phyloP scores from a whole-genome alignment of 2,888 invertebrate genomes.

The Penaeus monodon region DNA sequence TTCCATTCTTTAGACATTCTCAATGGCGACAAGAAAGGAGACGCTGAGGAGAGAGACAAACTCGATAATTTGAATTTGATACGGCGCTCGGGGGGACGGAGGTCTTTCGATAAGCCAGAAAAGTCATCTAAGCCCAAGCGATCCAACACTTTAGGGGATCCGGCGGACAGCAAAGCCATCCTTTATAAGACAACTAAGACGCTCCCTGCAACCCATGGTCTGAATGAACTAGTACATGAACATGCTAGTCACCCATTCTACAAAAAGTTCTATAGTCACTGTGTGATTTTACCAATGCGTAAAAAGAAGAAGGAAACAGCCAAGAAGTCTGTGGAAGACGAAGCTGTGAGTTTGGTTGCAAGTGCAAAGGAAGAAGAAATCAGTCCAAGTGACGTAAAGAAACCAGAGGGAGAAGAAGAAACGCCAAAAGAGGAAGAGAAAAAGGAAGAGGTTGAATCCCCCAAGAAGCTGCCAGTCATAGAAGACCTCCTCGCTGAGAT shows the following conservation, averaged over 20 bases:
- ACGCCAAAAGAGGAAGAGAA: background rate
- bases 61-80: conserved; percentile 20
- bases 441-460: conserved; percentile 36
- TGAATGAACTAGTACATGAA: background rate
- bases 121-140: conserved; percentile 23
- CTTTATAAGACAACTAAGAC: conserved; percentile 38
- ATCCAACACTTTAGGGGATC: conserved; percentile 41
- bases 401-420: background rate
- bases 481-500: conserved; percentile 53
- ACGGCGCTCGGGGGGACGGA: conserved; percentile 35
- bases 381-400: too few species aligned
- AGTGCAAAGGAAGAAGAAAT: background rate
- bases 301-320: conserved; percentile 34
- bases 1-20: conserved; percentile 36
- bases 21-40: background rate
- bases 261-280: conserved; percentile 50
- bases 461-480: conserved; percentile 41
- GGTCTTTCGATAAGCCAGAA: conserved; percentile 50
- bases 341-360: background rate
- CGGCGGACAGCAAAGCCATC: conserved; percentile 18
- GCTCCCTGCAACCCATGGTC: conserved; percentile 41
- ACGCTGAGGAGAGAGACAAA: too few species aligned
- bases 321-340: conserved; percentile 18
- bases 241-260: conserved; percentile 44
- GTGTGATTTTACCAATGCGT: conserved; percentile 44